A percentile compares a stretch with the other conserved stretches of the same genome.
phyloP scores from a whole-genome alignment of 2,113 vertebrate genomes.

The Bos indicus region DNA sequence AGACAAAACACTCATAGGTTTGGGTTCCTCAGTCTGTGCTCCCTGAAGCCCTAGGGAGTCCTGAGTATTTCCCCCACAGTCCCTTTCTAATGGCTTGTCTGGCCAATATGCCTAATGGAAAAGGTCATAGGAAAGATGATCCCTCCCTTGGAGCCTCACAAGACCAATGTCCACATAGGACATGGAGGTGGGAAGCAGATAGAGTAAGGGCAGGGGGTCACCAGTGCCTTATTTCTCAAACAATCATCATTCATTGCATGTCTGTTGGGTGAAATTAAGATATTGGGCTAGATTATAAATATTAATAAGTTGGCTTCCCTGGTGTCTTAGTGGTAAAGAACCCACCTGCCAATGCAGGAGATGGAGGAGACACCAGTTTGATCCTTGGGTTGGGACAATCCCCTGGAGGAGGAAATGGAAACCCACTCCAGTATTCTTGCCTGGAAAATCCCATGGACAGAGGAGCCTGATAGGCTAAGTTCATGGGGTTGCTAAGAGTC shows the following conservation, averaged over 20 bases:
- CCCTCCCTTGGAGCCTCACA: not conserved
- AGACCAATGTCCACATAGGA: not conserved
- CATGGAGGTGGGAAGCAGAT: not conserved
- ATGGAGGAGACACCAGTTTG: not conserved
- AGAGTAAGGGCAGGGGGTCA: not conserved
- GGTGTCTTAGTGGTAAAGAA: not conserved
- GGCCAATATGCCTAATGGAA: not conserved
- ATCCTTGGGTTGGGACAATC: not conserved
- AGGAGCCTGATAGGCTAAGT: not conserved
- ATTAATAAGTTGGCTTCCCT: not conserved
- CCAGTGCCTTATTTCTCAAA: not conserved
- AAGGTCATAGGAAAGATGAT: not conserved
- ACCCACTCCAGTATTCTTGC: not conserved
- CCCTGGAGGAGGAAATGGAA: not conserved
- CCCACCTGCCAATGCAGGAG: not conserved
- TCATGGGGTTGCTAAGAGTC: not conserved
- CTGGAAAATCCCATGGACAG: not conserved
- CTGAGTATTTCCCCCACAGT: not conserved
- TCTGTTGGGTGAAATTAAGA: not conserved
- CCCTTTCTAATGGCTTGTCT: not conserved
- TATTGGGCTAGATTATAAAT: not conserved
- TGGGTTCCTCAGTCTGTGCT: not conserved
- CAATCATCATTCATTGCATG: not conserved
- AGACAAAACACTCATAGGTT: not conserved
- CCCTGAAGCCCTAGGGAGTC: not conserved